A percentile compares a stretch with the other conserved stretches of the same genome.
Conservation (phyloP, 2,113 vertebrate species). For the Orthochromis indermauri region DNA sequence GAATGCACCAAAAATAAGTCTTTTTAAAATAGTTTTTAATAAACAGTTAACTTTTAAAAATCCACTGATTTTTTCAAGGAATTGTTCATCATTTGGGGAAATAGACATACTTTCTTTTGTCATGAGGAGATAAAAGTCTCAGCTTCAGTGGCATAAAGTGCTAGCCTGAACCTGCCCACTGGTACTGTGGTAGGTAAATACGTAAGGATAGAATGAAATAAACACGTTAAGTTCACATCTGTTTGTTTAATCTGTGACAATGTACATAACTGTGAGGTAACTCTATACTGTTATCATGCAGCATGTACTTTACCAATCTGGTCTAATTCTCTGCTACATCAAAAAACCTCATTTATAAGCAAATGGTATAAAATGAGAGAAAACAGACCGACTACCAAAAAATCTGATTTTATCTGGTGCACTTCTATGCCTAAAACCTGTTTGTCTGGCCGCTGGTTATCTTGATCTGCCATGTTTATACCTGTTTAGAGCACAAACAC, state of each 20-base stretch:
- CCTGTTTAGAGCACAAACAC: constrained; percentile 21
- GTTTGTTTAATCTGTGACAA: not conserved
- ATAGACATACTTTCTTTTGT: not conserved
- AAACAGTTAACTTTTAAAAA: not conserved
- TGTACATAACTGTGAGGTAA: not conserved
- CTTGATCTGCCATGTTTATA: not conserved
- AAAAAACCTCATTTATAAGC: not conserved
- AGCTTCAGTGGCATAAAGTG: not conserved
- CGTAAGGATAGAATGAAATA: not conserved
- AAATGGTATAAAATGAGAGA: not conserved
- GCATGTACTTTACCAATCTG: not conserved
- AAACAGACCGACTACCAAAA: not conserved
- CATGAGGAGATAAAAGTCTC: not conserved
- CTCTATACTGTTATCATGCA: not conserved
- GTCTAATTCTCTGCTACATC: not conserved
- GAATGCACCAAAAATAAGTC: not conserved
- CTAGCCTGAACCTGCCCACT: not conserved
- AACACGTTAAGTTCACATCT: not conserved
- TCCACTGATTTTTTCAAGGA: not conserved
- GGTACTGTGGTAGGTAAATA: not conserved
- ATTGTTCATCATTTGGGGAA: not conserved
- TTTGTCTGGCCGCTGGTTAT: not conserved
- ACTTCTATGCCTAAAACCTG: not conserved
- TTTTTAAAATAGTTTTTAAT: not conserved
- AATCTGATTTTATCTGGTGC: not conserved